Base-by-base conservation (phyloP, 2,888 invertebrate species). In the Diplazon laetatorius region DNA sequence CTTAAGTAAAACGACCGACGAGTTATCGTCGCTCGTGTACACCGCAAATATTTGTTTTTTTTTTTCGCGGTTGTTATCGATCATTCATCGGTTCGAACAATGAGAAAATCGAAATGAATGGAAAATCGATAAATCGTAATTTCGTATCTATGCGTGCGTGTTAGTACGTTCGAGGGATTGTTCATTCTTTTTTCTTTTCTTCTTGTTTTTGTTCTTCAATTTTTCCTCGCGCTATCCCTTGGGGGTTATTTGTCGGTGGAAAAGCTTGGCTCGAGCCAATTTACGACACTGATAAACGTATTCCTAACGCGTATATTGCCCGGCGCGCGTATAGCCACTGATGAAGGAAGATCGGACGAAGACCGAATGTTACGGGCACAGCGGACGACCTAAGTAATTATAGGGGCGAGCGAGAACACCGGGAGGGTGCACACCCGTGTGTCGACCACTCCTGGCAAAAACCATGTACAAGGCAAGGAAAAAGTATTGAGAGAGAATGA, bases 291-390 rank as follows among this genome's bases (percentile, higher is more conserved):
- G 66, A 52, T 71, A 72, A 66, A 59, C 42, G 37, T 71, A 72
- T 65, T 66, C 55, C 14, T 14, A 14, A 22, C 25, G 52, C 52
- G 52, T 52, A 50, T 12, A 52, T 52, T 22, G 52, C 52, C 30
- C 20, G 12, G 50, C 22, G n/a, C 16, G 12, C 18, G 42, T 42
- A 65, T 59, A n/a, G n/a, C n/a, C n/a, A n/a, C n/a, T n/a, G 48
- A 71, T 59, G 59, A 76, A 71, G 42, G 59, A 66, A 66, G n/a
- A 63, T 62, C 37, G 55, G 69, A 63, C 25, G 62, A 62, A 60
- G 62, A 57, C 14, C 37, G 2, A 57, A 30, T 18, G 66, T 55
- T n/a, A 35, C 25, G 35, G 60, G 25, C 39, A 44, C 52, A 69
- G 59, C 35, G 44, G 62, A 57, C 25, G 62, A 44, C 30, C 46